Base-by-base conservation (phyloP, 2,888 invertebrate genomes). In the Diplolepis rosae region DNA sequence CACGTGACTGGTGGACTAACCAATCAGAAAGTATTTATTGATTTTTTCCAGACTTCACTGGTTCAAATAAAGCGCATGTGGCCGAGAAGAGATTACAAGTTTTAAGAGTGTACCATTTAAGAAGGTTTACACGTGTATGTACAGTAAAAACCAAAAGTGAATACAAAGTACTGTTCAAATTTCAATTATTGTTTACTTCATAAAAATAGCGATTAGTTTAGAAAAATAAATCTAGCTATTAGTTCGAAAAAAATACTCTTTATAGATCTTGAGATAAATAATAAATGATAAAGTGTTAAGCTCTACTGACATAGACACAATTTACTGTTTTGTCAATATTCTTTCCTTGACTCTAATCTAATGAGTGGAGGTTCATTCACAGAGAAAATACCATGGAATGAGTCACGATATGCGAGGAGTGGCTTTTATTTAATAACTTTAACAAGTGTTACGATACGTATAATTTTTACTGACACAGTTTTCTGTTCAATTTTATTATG, bases 1-100 rank as follows among this genome's bases (percentile, higher is more conserved):
- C 79, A 80, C 79, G 80, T 80, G 79, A 76, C 67, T 42, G 18
- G 67, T 30, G n/a, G 22, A 32, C 18, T 27, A 28, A 66, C 77
- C 74, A 79, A 77, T 79, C 72, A 52, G 65, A 18, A 45, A 22
- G 18, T 35, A 54, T 9, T 35, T 76, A 76, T 77, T 70, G 74
- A 77, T 77, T 69, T 69, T 74, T 70, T 67, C 67, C 68, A 50
- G 66, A 69, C 68, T 35, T 51, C 18, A 45, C 30, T 65, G 45
- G 67, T 70, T 66, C 35, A 69, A 45, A 30, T 39, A 51, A 54
- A 22, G 69, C 42, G 70, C 65, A 56, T 74, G 71, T 30, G 32
- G 24, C 75, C 70, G 68, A 48, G 24, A 6, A 3, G 61, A 39
- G 61, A 61, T 42, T 61, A 61, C 61, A 61, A 61, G 39, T 9